These are phyloP conservation scores for Heliconius ismenius DNA, from an alignment of 2,888 invertebrate species.

Conservation along the genomic window DNA sequence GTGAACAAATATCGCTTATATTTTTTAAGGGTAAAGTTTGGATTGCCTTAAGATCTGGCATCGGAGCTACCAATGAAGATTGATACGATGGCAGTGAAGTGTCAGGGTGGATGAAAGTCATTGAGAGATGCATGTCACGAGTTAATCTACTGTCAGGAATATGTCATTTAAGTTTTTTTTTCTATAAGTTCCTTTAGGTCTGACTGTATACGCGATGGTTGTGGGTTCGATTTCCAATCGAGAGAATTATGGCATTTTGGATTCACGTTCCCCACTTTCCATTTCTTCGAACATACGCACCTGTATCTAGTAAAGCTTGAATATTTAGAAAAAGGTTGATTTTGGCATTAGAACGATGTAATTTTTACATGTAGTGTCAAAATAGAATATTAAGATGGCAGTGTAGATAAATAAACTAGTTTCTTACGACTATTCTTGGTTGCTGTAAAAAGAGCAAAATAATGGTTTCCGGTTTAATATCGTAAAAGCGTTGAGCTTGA, in stretches of 20 bases:
- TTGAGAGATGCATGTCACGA: neutral
- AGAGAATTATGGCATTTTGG: too few relatives aligned
- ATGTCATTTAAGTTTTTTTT: neutral
- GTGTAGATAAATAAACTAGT: conserved; percentile 24
- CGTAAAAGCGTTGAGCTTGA: conserved; percentile 22
- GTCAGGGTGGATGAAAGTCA: neutral
- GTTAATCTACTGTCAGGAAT: neutral
- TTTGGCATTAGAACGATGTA: conserved; percentile 3
- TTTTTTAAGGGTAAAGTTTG: conserved; percentile 15
- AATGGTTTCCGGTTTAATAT: conserved; percentile 30
- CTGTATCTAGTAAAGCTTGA: neutral
- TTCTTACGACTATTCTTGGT: conserved; percentile 23
- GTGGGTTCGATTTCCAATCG: neutral
- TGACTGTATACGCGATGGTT: neutral
- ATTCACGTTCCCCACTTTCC: too few relatives aligned
- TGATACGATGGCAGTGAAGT: conserved; percentile 22
- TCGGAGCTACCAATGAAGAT: conserved; percentile 12
- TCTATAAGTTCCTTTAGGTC: neutral
- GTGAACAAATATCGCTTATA: conserved; percentile 27
- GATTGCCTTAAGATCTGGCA: conserved; percentile 7
- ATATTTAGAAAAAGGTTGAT: neutral
- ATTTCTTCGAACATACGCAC: neutral
- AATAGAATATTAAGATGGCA: conserved; percentile 25
- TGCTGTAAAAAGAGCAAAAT: conserved; percentile 1
- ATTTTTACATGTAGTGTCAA: neutral